Evolutionary conservation across 2,888 invertebrate genomes (phyloP).

Genomic region (Nemurella pictetii): DNA sequence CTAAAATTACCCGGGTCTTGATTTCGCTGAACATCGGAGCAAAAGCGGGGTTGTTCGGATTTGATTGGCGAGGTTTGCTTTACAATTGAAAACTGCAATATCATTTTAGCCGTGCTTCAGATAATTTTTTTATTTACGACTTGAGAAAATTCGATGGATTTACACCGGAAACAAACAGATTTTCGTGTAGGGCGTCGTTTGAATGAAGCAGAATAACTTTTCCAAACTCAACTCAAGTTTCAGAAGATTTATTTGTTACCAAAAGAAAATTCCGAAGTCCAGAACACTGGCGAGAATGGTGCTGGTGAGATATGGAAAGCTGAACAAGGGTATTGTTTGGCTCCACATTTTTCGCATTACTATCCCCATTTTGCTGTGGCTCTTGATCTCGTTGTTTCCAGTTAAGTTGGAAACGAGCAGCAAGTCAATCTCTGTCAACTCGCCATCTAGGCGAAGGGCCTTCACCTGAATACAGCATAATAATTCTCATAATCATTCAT

Average conservation of each 20-base stretch:
- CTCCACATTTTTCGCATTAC: constrained; percentile 47
- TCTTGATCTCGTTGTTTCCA: neutral
- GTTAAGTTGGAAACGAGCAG: neutral
- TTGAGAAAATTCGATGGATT: no score
- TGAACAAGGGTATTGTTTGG: constrained; percentile 52
- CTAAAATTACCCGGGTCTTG: neutral
- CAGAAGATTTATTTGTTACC: no score
- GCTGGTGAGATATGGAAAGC: constrained; percentile 47
- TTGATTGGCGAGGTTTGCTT: neutral
- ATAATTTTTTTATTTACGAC: no score
- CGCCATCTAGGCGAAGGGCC: neutral
- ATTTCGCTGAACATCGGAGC: no score
- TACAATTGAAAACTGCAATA: no score
- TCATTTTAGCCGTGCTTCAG: no score
- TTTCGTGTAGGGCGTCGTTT: no score
- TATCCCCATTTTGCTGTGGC: neutral
- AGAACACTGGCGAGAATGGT: constrained; percentile 51
- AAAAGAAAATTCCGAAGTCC: constrained; percentile 52
- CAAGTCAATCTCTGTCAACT: neutral
- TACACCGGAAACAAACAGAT: no score
- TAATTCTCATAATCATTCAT: no score
- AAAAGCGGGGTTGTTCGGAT: neutral
- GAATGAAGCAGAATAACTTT: no score
- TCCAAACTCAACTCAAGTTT: no score
- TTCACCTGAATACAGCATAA: no score